phyloP scores from a whole-genome alignment of 2,797 vertebrate species.

The Sebastes taczanowskii region DNA sequence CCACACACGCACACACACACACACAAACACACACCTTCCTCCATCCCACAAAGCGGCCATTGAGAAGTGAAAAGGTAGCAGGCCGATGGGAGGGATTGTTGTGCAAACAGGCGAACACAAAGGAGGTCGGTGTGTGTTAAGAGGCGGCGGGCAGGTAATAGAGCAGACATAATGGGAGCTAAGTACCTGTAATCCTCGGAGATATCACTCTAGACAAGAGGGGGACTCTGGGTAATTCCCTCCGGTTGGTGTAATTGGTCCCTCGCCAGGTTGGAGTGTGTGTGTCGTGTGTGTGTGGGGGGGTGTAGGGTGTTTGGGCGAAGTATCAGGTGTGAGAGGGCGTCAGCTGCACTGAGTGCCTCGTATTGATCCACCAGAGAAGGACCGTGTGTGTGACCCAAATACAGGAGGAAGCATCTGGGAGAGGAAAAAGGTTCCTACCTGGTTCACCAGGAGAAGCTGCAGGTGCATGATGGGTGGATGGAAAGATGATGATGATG shows the following conservation, averaged over 20 bases:
- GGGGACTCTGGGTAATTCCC: conserved; percentile 80
- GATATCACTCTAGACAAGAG: conserved; percentile 88
- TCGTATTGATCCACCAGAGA: conserved; percentile 86
- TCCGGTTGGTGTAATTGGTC: conserved; percentile 84
- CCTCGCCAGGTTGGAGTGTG: conserved; percentile 80
- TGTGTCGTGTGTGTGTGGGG: conserved; percentile 1
- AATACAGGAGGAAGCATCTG: conserved; percentile 80
- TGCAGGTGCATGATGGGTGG: conserved; percentile 20
- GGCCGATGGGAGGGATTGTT: conserved; percentile 72
- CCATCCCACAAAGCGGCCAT: conserved; percentile 72
- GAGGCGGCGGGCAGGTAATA: conserved; percentile 86
- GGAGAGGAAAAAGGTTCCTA: conserved; percentile 18
- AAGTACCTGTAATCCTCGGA: conserved; percentile 97
- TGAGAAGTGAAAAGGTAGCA: conserved; percentile 71
- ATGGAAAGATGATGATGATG: neutral
- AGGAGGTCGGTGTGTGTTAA: conserved; percentile 56
- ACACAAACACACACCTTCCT: conserved; percentile 54
- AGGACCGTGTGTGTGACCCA: conserved; percentile 60
- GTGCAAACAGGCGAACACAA: conserved; percentile 77
- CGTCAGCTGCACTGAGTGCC: conserved; percentile 86
- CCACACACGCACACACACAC: conserved; percentile 36
- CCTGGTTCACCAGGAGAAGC: conserved; percentile 43
- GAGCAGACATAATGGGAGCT: conserved; percentile 93
- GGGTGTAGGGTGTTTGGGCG: conserved; percentile 46
- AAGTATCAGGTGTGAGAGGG: conserved; percentile 86